phyloP scores from a whole-genome alignment of 1,140 invertebrate genomes.

The Oedothorax gibbosus region DNA sequence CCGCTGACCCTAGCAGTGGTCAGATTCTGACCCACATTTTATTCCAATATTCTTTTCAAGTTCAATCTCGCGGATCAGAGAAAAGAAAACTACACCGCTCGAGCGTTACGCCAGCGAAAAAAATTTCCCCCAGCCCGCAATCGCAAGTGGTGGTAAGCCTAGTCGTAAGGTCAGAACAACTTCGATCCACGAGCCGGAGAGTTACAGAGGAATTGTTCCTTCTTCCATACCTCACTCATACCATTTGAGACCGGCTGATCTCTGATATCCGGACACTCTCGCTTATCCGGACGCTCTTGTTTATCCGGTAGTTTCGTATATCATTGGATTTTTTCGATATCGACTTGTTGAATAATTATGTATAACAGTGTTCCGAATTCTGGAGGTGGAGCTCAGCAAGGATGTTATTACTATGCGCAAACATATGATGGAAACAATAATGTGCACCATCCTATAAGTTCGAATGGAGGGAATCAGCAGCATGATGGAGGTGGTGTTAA shows the following conservation, averaged over 20 bases:
- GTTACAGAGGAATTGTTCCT: too few relatives aligned
- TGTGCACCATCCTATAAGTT: slow-evolving; percentile 6
- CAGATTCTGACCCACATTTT: slow-evolving; percentile 10
- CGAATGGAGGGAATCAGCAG: slow-evolving; percentile 20
- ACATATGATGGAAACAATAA: slow-evolving; percentile 28
- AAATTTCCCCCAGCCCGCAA: too few relatives aligned
- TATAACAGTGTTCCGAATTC: slow-evolving; percentile 18
- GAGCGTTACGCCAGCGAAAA: too few relatives aligned
- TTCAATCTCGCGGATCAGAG: not conserved
- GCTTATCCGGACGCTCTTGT: too few relatives aligned
- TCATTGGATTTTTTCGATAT: too few relatives aligned
- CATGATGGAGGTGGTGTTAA: slow-evolving; percentile 26
- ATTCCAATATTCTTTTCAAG: slow-evolving; percentile 29
- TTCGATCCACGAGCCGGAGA: too few relatives aligned
- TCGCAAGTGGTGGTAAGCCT: too few relatives aligned
- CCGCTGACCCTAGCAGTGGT: not conserved
- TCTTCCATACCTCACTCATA: too few relatives aligned
- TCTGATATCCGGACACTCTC: too few relatives aligned
- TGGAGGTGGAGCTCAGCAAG: slow-evolving; percentile 10
- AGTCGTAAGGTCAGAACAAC: too few relatives aligned
- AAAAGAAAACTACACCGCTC: slow-evolving; percentile 8
- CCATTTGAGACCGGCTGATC: too few relatives aligned
- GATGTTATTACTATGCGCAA: slow-evolving; percentile 46
- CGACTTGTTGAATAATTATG: not conserved
- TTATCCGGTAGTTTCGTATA: too few relatives aligned